Evolutionary conservation across 2,113 vertebrate species (phyloP), one percentile per base, ranked within the genome.

Genomic region (Trochalopteron elliotii): DNA sequence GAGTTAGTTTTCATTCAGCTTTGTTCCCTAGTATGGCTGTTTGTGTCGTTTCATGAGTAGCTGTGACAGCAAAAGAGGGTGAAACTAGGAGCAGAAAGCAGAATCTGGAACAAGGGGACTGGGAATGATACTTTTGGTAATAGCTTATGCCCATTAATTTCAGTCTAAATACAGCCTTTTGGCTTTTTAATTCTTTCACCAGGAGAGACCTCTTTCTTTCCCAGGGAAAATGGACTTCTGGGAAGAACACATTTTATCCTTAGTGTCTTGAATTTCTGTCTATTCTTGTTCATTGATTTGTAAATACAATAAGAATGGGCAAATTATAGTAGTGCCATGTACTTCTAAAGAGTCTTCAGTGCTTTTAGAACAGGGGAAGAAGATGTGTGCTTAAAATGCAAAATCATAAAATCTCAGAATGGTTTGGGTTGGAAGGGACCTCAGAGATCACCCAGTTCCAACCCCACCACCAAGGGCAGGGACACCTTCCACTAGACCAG

Each of bases 41-140:
- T 56, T 25, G 8, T 83, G 5, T 75, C 0, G 0, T n/a, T 59
- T 74, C 4, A 5, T 21, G 23, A 47, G 22, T 35, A 74, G 31
- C 55, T 78, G 0, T 45, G 13, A 28, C 40, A 85, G 40, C 37
- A n/a, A 14, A 33, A 75, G 33, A 78, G 27, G 24, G 9, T 28
- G 28, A 31, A 69, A 14, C 14, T 42, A 63, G 24, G 16, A 59
- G 19, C 44, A 52, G 74, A 69, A 83, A 49, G 55, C 35, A 75
- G n/a, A 31, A 47, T 63, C 69, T 71, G 60, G 12, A 57, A 35
- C 30, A 45, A n/a, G 35, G 31, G 57, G 24, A 27, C 22, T 72
- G 28, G 52, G 17, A 40, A 12, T 79, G 27, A 25, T 72, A 5
- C 53, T 76, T 91, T 33, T 18, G 22, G 11, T 44, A 25, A 9